Conservation (phyloP, 2,113 vertebrate genomes). For the Speoplatyrhinus poulsoni region DNA sequence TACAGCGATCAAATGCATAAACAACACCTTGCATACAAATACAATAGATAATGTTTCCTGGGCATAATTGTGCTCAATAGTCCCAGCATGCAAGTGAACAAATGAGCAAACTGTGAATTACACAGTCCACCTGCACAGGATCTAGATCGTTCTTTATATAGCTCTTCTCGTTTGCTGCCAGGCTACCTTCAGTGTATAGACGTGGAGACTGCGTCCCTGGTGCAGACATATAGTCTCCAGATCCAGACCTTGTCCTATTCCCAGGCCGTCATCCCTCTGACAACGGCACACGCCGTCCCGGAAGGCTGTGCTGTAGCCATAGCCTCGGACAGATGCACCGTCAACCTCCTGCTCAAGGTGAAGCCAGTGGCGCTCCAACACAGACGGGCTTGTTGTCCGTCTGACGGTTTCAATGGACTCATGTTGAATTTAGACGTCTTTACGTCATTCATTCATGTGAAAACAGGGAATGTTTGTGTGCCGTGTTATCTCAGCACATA, state of each 20-base stretch:
- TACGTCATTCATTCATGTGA: too few relatives aligned
- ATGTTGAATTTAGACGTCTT: too few relatives aligned
- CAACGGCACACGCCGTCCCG: slow-evolving; percentile 67
- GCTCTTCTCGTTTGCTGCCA: slow-evolving; percentile 38
- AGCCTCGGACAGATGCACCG: slow-evolving; percentile 86
- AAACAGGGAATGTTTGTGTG: too few relatives aligned
- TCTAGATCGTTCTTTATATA: neutral
- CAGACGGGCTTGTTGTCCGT: too few relatives aligned
- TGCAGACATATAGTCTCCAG: slow-evolving; percentile 75
- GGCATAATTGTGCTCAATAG: neutral
- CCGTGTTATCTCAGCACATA: too few relatives aligned
- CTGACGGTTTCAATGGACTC: too few relatives aligned
- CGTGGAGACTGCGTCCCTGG: slow-evolving; percentile 63
- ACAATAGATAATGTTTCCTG: too few relatives aligned
- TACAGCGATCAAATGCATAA: too few relatives aligned
- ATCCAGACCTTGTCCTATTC: slow-evolving; percentile 85
- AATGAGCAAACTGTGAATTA: too few relatives aligned
- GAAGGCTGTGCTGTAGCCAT: slow-evolving; percentile 87
- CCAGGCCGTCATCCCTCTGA: slow-evolving; percentile 71
- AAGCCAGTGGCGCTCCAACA: slow-evolving; percentile 6
- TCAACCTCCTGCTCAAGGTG: slow-evolving; percentile 88
- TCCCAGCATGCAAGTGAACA: neutral
- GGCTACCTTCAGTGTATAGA: slow-evolving; percentile 87
- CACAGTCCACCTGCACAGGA: neutral
- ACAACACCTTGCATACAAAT: too few relatives aligned